A percentile compares a stretch with the other conserved stretches of the same genome.
phyloP scores from a whole-genome alignment of 1,140 invertebrate species.

The Lysiphlebus fabarum region DNA sequence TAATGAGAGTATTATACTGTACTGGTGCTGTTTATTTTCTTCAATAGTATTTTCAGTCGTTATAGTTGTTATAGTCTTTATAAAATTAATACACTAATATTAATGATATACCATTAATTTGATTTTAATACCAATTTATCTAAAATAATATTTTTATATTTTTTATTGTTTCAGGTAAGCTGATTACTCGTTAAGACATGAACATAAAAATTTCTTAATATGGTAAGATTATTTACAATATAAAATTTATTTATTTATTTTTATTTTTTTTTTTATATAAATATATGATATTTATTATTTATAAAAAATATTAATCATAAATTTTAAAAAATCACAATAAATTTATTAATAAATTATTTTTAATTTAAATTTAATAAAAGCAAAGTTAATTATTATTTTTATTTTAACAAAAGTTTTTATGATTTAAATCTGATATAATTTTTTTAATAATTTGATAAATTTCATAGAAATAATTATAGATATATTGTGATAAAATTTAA shows the following conservation, averaged over 20 bases:
- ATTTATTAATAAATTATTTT: too few species aligned
- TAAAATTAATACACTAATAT: neutral
- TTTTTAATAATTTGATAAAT: too few species aligned
- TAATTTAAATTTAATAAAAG: too few species aligned
- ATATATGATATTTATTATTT: too few species aligned
- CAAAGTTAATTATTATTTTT: too few species aligned
- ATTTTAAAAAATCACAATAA: neutral
- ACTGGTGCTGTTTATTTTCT: neutral
- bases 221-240: too few species aligned
- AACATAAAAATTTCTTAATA: neutral
- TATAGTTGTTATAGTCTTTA: too few species aligned
- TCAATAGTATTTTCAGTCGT: neutral
- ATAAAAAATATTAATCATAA: constrained; percentile 5
- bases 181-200: neutral
- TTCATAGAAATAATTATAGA: neutral
- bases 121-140: neutral
- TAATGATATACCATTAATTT: neutral
- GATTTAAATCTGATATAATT: too few species aligned
- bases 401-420: too few species aligned
- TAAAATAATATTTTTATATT: constrained; percentile 9
- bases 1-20: constrained; percentile 2
- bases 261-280: too few species aligned
- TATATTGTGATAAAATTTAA: neutral
- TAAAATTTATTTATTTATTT: too few species aligned
- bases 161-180: constrained; percentile 16